Base-by-base conservation (phyloP, 2,797 vertebrate genomes). In the Decapterus maruadsi region DNA sequence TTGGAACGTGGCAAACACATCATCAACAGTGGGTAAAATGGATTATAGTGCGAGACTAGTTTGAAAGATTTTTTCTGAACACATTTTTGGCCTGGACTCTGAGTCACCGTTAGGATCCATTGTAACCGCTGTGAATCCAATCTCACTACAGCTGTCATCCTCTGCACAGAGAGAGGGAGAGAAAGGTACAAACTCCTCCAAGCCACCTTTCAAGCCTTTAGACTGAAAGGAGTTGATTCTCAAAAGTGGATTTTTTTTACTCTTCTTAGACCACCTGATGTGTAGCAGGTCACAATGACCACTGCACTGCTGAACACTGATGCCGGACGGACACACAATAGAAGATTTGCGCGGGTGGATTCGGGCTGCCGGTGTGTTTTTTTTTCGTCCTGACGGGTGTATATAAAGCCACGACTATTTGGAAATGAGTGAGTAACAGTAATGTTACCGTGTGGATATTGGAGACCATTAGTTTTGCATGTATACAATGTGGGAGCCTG, bases 391-490 rank as follows among this genome's bases (percentile, higher is more conserved):
- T 40, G 62, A 68, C 73, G 78, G 79, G 76, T 78, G 64, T 76
- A 81, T 76, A 81, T 26, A 26, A 68, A 72, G 80, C 62, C 12
- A 9, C 29, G 43, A 74, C 40, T 77, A 6, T 69, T 77, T 80
- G 72, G 55, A 84, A 82, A 81, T 20, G 65, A 81, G 46, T 43
- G 78, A 79, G 75, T 68, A 70, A 31, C 72, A 43, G 46, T 59
- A 12, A 64, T 76, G 78, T 76, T 57, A 50, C 62, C 61, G 68
- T 78, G 75, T 70, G 77, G 42, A 85, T 69, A 64, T 31, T 69
- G 68, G 85, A 84, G 78, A 85, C 86, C 89, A 84, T 89, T 91
- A 86, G 84, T 73, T 87, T 82, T 89, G 80, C 89, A 90, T 86
- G 87, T 90, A 81, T 88, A 83, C 80, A 84, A 78, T 82, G 84